Evolutionary conservation across 2,888 invertebrate genomes (phyloP).

Genomic region (Tenthredo mesomela): DNA sequence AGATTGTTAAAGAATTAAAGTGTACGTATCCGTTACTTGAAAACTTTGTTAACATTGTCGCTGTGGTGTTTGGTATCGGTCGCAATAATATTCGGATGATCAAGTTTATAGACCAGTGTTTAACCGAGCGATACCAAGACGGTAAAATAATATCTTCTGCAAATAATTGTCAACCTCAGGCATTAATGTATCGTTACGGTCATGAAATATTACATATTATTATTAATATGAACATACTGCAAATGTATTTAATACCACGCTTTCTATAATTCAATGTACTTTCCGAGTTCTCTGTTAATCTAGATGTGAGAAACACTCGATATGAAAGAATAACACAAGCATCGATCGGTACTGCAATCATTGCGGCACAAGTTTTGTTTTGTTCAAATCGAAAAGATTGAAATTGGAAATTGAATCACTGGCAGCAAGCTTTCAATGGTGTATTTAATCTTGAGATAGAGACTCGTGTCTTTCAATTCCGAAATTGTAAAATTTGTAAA

Average conservation of each 20-base stretch:
- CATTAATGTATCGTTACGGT: slow-evolving; percentile 19
- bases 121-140: slow-evolving; percentile 5
- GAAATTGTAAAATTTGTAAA: neutral
- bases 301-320: slow-evolving; percentile 19
- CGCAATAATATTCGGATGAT: slow-evolving; percentile 7
- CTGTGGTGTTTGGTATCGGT: slow-evolving; percentile 4
- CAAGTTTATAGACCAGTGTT: neutral
- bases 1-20: slow-evolving; percentile 33
- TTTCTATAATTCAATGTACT: slow-evolving; percentile 29
- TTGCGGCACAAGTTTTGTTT: neutral
- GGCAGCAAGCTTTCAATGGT: neutral
- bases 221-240: slow-evolving; percentile 10
- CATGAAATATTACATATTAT: slow-evolving; percentile 4
- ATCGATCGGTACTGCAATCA: neutral
- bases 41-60: slow-evolving; percentile 17
- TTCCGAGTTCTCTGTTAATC: neutral
- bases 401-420: neutral
- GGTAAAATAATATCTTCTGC: slow-evolving; percentile 18
- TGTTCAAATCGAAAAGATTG: neutral
- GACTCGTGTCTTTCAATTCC: neutral
- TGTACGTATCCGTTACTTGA: neutral
- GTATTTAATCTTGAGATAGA: neutral
- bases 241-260: slow-evolving; percentile 29
- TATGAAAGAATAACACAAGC: slow-evolving; percentile 20
- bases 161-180: slow-evolving; percentile 36